Base-by-base conservation (phyloP, 37 sponge, comb jelly and placozoan genomes). In the Ianthella basta region DNA sequence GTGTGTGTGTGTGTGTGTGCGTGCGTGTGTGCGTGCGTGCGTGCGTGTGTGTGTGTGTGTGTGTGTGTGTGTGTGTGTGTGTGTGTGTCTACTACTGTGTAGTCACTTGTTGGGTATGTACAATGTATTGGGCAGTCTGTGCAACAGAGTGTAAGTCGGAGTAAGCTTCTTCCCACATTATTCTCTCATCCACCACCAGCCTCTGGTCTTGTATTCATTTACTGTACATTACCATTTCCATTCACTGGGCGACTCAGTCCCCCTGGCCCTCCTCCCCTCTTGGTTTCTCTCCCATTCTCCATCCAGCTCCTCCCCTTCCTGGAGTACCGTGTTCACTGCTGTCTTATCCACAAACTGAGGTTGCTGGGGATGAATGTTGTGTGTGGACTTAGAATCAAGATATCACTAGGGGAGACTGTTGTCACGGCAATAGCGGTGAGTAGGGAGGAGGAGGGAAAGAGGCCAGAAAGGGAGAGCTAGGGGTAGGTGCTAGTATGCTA, bases 361-460 rank as follows among this genome's bases (percentile, higher is more conserved):
- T 18, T 93, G 20, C 54, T 66, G 60, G 87, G 89, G 21, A 95
- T 95, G 96, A 95, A 95, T 65, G 87, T 86, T 30, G 75, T 95
- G 44, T 90, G 90, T 54, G 84, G 81, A 2, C 50, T 92, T 55
- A 84, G 83, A 53, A 61, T 87, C 0, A 82, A 87, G 61, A 59
- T 89, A 15, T 59, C 88, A 38, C 39, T 95, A 24, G 94, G 96
- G 8, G 96, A 95, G 36, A 90, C 86, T 35, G 30, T 86, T 23
- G 56, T 95, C 23, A 60, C 82, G 13, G 96, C 87, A 39, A 25
- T 92, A 35, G 93, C 96, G 2, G 95, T 94, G 37, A 86, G 92
- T 83, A 15, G 23, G 50, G 50, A 44, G 50, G 41, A 6, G 36
- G 24, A 35, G 2, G 6, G 5, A 33, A 74, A 6, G 50, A 10